Evolutionary conservation across 2,113 vertebrate species (phyloP).

Genomic region (Guaruba guarouba): DNA sequence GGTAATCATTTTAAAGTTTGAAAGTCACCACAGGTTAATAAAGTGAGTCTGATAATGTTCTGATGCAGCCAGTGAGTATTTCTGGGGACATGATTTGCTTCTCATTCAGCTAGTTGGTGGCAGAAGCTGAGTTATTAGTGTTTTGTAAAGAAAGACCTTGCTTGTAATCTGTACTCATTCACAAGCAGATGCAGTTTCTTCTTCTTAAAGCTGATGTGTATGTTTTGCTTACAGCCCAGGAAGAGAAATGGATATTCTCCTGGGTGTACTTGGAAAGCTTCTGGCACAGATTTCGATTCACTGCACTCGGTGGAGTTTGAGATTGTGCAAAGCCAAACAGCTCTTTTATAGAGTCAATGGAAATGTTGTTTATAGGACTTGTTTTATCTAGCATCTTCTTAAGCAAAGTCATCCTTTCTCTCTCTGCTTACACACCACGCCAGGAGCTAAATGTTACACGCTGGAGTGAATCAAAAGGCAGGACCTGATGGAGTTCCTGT

Average conservation of each 20-base stretch:
- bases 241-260: slow-evolving; percentile 10
- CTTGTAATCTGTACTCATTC: background rate
- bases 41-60: background rate
- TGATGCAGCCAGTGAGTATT: background rate
- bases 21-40: background rate
- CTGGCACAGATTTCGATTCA: slow-evolving; percentile 26
- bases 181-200: background rate
- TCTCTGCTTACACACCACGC: background rate
- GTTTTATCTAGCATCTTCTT: slow-evolving; percentile 23
- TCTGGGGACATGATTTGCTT: background rate
- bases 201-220: background rate
- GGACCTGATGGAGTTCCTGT: background rate
- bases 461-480: background rate
- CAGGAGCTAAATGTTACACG: background rate
- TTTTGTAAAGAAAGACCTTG: background rate
- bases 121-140: background rate
- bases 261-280: slow-evolving; percentile 16
- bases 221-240: background rate
- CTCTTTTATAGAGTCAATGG: slow-evolving; percentile 7
- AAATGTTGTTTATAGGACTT: background rate
- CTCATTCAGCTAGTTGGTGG: background rate
- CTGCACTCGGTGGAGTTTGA: background rate
- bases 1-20: background rate
- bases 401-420: background rate
- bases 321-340: slow-evolving; percentile 32